These are phyloP conservation scores for Potamarius usumacintae DNA, from an alignment of 2,113 vertebrate species.

Conservation along the genomic window DNA sequence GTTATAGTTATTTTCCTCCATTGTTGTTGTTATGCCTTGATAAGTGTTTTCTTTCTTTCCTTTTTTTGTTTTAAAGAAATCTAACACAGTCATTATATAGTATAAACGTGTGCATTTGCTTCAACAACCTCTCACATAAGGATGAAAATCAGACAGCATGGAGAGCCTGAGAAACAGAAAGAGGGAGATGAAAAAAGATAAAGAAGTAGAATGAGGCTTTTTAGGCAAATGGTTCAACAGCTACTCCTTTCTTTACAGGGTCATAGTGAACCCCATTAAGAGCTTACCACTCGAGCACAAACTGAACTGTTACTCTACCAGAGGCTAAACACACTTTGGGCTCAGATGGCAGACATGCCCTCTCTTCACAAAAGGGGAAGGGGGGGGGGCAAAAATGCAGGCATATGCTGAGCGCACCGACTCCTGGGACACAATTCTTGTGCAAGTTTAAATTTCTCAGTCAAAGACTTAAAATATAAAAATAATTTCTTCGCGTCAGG, in stretches of 20 bases:
- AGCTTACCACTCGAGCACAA: slow-evolving; percentile 50
- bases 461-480: slow-evolving; percentile 49
- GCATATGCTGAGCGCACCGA: slow-evolving; percentile 32
- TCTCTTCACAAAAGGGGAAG: neutral
- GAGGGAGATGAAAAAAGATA: slow-evolving; percentile 2
- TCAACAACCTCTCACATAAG: neutral
- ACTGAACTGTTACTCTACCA: slow-evolving; percentile 54
- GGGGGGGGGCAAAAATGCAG: slow-evolving; percentile 16
- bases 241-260: slow-evolving; percentile 59
- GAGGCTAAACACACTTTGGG: slow-evolving; percentile 60
- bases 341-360: slow-evolving; percentile 52
- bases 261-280: slow-evolving; percentile 60
- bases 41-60: neutral
- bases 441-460: slow-evolving; percentile 46
- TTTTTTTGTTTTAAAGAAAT: neutral
- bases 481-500: slow-evolving; percentile 57
- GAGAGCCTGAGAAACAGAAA: slow-evolving; percentile 20
- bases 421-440: slow-evolving; percentile 22
- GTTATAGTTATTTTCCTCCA: neutral
- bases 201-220: slow-evolving; percentile 29
- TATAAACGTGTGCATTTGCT: neutral
- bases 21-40: neutral
- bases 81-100: neutral
- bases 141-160: neutral
- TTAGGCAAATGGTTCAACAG: slow-evolving; percentile 47